Conservation (phyloP, 2,797 vertebrate genomes). For the Danio choprae region DNA sequence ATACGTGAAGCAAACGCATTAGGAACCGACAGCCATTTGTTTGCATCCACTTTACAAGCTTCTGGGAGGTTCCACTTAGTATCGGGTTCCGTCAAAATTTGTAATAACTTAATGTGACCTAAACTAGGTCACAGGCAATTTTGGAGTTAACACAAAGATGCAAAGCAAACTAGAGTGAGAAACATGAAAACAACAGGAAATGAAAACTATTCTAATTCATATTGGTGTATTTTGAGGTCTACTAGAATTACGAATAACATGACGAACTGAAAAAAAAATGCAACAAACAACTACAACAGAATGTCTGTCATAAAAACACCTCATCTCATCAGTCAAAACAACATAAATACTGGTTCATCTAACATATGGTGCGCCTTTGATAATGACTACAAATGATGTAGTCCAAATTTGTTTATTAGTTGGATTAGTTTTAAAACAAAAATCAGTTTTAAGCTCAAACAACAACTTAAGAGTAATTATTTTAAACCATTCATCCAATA, state of each 20-base stretch:
- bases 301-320: slow-evolving; percentile 31
- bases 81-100: slow-evolving; percentile 70
- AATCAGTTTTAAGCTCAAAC: not conserved
- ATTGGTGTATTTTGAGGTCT: slow-evolving; percentile 74
- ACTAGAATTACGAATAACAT: slow-evolving; percentile 78
- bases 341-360: slow-evolving; percentile 41
- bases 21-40: slow-evolving; percentile 67
- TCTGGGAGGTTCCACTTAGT: slow-evolving; percentile 74
- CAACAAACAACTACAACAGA: slow-evolving; percentile 35
- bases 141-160: slow-evolving; percentile 63
- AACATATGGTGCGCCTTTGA: slow-evolving; percentile 30
- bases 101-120: slow-evolving; percentile 71
- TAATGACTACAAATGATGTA: not conserved
- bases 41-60: slow-evolving; percentile 66
- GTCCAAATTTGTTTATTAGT: not conserved
- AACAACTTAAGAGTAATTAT: not conserved
- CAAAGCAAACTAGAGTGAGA: slow-evolving; percentile 59
- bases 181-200: slow-evolving; percentile 44
- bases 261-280: slow-evolving; percentile 64
- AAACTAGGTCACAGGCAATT: slow-evolving; percentile 77
- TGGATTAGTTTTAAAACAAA: no score
- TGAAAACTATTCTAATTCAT: slow-evolving; percentile 43
- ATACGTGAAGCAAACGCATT: slow-evolving; percentile 74
- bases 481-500: not conserved
- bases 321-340: slow-evolving; percentile 44